Percentiles rank a stretch among this genome's conserved stretches.
These are phyloP conservation scores for Mesoligia furuncula DNA, from an alignment of 2,888 invertebrate genomes.

Conservation along the genomic window DNA sequence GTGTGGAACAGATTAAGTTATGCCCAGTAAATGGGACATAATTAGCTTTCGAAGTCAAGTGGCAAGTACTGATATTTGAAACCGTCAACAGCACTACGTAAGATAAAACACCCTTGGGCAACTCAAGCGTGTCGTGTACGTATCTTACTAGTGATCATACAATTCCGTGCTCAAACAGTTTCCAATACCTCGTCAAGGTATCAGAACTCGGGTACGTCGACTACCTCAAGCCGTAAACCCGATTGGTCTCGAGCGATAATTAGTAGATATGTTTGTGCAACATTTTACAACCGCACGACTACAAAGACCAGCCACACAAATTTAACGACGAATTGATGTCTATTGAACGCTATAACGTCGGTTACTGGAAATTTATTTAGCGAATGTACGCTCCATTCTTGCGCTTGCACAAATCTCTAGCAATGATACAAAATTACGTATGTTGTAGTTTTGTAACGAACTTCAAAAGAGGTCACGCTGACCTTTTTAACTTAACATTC, in stretches of 20 bases:
- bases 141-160: slow-evolving; percentile 22
- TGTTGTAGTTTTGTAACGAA: slow-evolving; percentile 54
- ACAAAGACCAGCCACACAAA: slow-evolving; percentile 55
- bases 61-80: slow-evolving; percentile 28
- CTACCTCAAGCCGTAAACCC: slow-evolving; percentile 48
- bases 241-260: slow-evolving; percentile 64
- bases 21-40: background rate
- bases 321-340: slow-evolving; percentile 60
- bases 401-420: slow-evolving; percentile 48
- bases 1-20: background rate
- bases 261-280: slow-evolving; percentile 60
- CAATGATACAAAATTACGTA: slow-evolving; percentile 50
- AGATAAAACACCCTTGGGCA: slow-evolving; percentile 42
- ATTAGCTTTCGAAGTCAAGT: slow-evolving; percentile 20
- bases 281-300: slow-evolving; percentile 62
- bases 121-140: slow-evolving; percentile 40
- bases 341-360: slow-evolving; percentile 54
- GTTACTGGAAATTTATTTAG: slow-evolving; percentile 51
- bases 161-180: slow-evolving; percentile 43
- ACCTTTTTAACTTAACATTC: slow-evolving; percentile 48
- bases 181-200: slow-evolving; percentile 52
- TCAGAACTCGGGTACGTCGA: slow-evolving; percentile 39
- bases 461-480: slow-evolving; percentile 46
- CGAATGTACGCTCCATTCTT: slow-evolving; percentile 46
- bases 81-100: slow-evolving; percentile 33